Base-by-base conservation (phyloP, 2,888 invertebrate genomes). In the Sarcophaga caerulescens region DNA sequence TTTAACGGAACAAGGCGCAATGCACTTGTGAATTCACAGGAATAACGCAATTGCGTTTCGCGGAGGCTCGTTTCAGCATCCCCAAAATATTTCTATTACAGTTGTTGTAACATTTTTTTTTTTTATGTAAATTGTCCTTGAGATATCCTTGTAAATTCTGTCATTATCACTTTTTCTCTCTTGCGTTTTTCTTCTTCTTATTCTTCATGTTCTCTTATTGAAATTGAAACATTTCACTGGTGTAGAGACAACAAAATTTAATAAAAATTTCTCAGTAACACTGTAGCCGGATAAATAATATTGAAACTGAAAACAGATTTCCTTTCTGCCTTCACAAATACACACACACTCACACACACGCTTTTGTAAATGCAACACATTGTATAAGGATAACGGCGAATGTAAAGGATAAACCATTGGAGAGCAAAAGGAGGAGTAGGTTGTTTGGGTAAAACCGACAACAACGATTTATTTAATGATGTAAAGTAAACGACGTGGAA, bases 401-500 rank as follows among this genome's bases (percentile, higher is more conserved):
- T 52, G 52, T 52, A 52, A 17, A 14, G 52, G 52, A 52, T 52
- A 52, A 52, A 4, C 52, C 52, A 17, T 47, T 11, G 14, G 47
- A 6, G 14, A 14, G 47, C 14, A 14, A 14, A 14, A 2, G 52
- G 52, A 14, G 52, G 52, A 17, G 52, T 14, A 14, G 17, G 52
- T 14, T 4, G 17, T 5, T 14, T 14, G 17, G 17, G 5, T 12
- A 4, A 52, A 52, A 52, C 12, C 21, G 81, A 78, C 88, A 88
- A 87, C 83, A 35, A 88, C 88, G 88, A 81, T 88, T 90, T 90
- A 90, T 90, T 91, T 85, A 83, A 85, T 85, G 85, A 74, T 70
- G 75, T 70, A 69, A 83, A 71, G 76, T 81, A 83, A 91, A 91
- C 89, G 91, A 91, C 89, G 89, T 90, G 91, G 88, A 90, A 90